Percentiles rank a stretch among this genome's conserved stretches.
Evolutionary conservation across 2,797 vertebrate species (phyloP).

Genomic region (Enteromius paludinosus): DNA sequence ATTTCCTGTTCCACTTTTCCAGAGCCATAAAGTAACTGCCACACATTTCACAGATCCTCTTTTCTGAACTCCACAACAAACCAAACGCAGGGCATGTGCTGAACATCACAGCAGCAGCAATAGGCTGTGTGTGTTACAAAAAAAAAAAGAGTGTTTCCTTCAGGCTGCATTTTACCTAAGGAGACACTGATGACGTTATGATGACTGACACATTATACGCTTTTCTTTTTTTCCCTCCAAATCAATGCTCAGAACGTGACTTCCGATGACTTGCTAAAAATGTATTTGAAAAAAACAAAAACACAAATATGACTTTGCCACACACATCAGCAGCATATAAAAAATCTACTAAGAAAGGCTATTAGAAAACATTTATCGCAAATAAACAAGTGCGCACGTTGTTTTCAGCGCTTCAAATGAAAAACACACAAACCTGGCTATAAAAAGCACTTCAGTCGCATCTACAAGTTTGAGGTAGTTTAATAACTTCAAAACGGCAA

Average conservation of each 20-base stretch:
- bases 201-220: not conserved
- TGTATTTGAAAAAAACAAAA: too few species aligned
- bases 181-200: constrained; percentile 32
- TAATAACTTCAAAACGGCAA: not conserved
- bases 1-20: constrained; percentile 54
- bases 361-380: not conserved
- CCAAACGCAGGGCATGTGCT: constrained; percentile 25
- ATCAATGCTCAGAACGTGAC: not conserved
- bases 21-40: constrained; percentile 27
- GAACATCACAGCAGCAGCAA: constrained; percentile 18
- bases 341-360: not conserved
- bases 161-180: constrained; percentile 39
- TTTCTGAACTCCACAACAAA: constrained; percentile 23
- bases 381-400: not conserved
- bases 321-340: too few species aligned
- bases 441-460: not conserved
- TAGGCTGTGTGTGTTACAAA: not conserved
- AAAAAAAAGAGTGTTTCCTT: constrained; percentile 15
- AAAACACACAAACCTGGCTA: not conserved
- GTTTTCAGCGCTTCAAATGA: not conserved
- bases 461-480: not conserved
- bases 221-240: not conserved
- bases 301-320: not conserved
- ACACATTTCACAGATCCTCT: constrained; percentile 35
- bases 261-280: not conserved